Conservation (phyloP, 2,113 vertebrate genomes). For the Brienomyrus longianalis region DNA sequence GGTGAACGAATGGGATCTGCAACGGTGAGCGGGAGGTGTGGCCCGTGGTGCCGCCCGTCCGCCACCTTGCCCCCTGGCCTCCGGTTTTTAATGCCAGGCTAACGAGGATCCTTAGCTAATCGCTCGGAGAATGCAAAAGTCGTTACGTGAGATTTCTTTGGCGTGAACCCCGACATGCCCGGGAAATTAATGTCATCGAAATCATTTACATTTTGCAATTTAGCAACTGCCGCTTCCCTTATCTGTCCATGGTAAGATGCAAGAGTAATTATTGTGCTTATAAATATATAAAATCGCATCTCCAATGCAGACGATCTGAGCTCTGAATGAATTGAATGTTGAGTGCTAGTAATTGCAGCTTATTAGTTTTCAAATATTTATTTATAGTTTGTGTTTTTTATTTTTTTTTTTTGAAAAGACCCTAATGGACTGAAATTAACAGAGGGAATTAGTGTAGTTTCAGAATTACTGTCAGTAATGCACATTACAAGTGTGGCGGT, state of each 20-base stretch:
- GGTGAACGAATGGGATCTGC: constrained; percentile 21
- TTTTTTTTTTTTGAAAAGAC: background rate
- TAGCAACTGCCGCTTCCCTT: background rate
- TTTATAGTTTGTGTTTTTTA: background rate
- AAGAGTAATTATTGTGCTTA: background rate
- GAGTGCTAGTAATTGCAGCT: background rate
- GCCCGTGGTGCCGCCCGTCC: background rate
- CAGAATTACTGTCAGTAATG: background rate
- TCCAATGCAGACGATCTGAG: background rate
- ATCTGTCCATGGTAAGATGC: background rate
- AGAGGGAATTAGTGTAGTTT: background rate
- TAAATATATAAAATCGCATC: background rate
- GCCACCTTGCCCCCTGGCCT: background rate
- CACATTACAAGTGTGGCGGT: background rate
- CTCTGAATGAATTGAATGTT: background rate
- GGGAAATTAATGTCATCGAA: background rate
- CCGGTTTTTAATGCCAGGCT: background rate
- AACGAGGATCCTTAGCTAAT: background rate
- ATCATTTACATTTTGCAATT: background rate
- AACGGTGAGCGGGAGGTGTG: constrained; percentile 18
- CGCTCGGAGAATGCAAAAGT: background rate
- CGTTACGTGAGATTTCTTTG: background rate
- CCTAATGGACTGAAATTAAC: background rate
- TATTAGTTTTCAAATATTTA: background rate
- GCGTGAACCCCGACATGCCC: background rate